Percentiles rank a stretch among this genome's conserved stretches.
These are phyloP conservation scores for Pongo abelii DNA, from an alignment of 2,113 vertebrate genomes.

Conservation along the genomic window DNA sequence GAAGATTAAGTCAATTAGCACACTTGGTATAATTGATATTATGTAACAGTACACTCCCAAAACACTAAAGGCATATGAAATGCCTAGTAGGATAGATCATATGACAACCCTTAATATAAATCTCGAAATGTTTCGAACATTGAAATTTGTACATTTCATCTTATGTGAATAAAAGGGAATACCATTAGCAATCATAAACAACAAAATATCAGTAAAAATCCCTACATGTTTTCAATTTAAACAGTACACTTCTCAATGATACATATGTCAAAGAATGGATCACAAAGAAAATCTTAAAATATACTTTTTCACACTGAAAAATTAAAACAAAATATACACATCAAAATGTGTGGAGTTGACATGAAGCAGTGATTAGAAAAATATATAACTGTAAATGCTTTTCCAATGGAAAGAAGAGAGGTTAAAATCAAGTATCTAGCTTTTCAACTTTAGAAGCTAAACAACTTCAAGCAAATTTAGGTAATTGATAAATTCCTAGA, in stretches of 20 bases:
- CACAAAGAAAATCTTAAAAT: neutral
- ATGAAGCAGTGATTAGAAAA: neutral
- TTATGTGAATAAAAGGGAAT: neutral
- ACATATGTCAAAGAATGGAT: neutral
- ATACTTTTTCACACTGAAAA: neutral
- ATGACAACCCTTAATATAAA: neutral
- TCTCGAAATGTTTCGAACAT: neutral
- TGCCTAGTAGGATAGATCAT: neutral
- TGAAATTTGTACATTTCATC: neutral
- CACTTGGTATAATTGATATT: neutral
- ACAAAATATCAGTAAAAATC: neutral
- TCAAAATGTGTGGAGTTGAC: neutral
- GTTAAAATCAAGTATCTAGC: neutral
- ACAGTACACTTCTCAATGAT: neutral
- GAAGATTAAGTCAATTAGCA: neutral
- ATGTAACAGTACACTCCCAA: neutral
- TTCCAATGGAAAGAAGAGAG: neutral
- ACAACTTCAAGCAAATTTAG: neutral
- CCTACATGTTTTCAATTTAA: neutral
- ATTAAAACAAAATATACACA: neutral
- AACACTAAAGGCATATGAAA: neutral
- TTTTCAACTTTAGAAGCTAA: neutral
- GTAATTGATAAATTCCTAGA: neutral
- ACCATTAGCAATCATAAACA: neutral
- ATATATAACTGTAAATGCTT: neutral